Evolutionary conservation across 2,797 vertebrate genomes (phyloP).

Genomic region (Malurus splendens): DNA sequence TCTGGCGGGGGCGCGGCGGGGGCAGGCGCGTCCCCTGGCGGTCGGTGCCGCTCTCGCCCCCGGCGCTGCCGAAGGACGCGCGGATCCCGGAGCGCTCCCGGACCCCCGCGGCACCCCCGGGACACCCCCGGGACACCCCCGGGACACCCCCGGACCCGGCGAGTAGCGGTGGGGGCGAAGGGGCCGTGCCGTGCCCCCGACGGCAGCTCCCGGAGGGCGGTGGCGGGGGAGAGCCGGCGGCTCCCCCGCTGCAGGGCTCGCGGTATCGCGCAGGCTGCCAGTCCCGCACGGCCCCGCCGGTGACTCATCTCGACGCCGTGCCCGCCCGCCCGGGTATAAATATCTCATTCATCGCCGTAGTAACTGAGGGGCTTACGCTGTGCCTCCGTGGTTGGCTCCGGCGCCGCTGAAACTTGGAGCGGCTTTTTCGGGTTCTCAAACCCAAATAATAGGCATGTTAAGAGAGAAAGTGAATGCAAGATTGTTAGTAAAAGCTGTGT

Average conservation of each 20-base stretch:
- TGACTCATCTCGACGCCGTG: neutral
- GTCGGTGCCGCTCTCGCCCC: too few relatives aligned
- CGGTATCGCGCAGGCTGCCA: neutral
- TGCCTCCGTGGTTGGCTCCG: neutral
- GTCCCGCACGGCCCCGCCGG: neutral
- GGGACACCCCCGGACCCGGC: neutral
- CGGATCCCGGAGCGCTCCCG: neutral
- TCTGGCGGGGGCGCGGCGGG: neutral
- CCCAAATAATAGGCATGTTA: accelerated
- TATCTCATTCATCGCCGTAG: slow-evolving; percentile 28
- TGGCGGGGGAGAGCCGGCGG: neutral
- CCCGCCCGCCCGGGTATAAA: neutral
- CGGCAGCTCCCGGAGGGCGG: neutral
- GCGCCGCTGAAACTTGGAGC: neutral
- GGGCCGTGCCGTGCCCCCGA: neutral
- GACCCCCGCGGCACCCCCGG: too few relatives aligned
- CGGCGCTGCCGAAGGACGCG: neutral
- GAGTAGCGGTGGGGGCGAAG: neutral
- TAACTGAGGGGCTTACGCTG: neutral
- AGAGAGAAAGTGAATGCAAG: neutral
- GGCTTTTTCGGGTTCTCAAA: neutral
- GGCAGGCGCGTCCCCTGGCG: neutral
- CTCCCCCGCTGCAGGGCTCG: neutral
- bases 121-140: too few relatives aligned
- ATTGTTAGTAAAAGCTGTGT: neutral